phyloP scores from a whole-genome alignment of 2,888 invertebrate species.

The Leptinotarsa rubiginosa region DNA sequence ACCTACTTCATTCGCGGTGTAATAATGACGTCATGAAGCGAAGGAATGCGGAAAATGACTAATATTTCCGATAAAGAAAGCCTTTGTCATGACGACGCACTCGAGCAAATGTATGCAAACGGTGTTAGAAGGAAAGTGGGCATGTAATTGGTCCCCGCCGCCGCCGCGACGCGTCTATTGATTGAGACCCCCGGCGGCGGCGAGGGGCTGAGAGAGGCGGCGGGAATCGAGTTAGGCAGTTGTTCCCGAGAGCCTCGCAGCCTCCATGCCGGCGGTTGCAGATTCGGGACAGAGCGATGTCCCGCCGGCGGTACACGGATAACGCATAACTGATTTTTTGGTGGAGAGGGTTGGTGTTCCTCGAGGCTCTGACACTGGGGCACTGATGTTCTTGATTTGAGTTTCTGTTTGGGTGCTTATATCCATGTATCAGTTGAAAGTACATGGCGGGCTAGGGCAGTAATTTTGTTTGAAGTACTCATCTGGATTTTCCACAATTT shows the following conservation, averaged over 20 bases:
- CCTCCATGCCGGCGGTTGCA: conserved; percentile 26
- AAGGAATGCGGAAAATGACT: conserved; percentile 44
- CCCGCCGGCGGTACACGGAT: conserved; percentile 36
- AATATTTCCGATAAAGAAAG: conserved; percentile 52
- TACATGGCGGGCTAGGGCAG: too few species aligned
- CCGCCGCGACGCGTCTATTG: conserved; percentile 67
- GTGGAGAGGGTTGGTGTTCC: background rate
- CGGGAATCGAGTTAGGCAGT: conserved; percentile 66
- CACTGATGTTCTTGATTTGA: too few species aligned
- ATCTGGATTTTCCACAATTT: too few species aligned
- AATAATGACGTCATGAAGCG: background rate
- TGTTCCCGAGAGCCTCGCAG: conserved; percentile 58
- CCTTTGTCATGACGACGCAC: conserved; percentile 52
- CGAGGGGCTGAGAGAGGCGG: conserved; percentile 54
- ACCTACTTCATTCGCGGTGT: background rate
- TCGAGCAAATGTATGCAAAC: conserved; percentile 67
- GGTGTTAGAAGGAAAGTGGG: conserved; percentile 69
- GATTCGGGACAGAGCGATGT: conserved; percentile 25
- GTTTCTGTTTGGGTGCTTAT: too few species aligned
- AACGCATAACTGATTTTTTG: background rate
- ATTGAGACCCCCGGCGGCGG: conserved; percentile 64
- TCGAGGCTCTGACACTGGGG: background rate
- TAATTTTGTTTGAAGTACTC: too few species aligned
- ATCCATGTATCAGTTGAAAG: too few species aligned
- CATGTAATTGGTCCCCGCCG: conserved; percentile 68